phyloP scores from a whole-genome alignment of 2,113 vertebrate species.

The Cygnus atratus region DNA sequence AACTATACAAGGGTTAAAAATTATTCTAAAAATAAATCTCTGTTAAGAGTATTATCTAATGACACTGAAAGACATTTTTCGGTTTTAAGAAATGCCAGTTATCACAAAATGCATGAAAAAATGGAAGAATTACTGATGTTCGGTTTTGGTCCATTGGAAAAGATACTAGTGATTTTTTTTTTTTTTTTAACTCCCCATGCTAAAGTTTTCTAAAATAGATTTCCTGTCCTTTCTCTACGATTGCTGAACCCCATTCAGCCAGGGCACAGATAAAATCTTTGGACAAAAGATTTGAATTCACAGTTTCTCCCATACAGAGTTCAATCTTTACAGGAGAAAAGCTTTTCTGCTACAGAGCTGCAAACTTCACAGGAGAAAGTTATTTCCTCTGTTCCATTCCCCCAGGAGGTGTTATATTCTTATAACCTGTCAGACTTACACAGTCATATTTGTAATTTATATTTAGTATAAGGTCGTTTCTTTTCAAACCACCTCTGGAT shows the following conservation, averaged over 20 bases:
- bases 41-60: neutral
- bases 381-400: constrained; percentile 21
- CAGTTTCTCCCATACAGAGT: neutral
- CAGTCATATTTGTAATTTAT: neutral
- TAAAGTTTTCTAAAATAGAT: constrained; percentile 17
- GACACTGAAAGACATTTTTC: neutral
- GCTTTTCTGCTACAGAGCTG: neutral
- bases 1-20: neutral
- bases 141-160: neutral
- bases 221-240: neutral
- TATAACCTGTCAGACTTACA: neutral
- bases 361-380: constrained; percentile 1
- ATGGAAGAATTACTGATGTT: neutral
- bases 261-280: constrained; percentile 1
- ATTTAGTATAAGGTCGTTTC: neutral
- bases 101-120: neutral
- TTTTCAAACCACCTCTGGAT: neutral
- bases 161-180: neutral
- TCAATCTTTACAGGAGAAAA: constrained; percentile 10
- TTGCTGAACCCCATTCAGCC: constrained; percentile 16
- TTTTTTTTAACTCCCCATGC: neutral
- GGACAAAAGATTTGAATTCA: neutral
- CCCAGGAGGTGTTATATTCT: neutral
- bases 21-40: neutral
- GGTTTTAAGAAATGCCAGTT: neutral